These are phyloP conservation scores for Craseonycteris thonglongyai DNA, from an alignment of 2,113 vertebrate species.

Conservation along the genomic window DNA sequence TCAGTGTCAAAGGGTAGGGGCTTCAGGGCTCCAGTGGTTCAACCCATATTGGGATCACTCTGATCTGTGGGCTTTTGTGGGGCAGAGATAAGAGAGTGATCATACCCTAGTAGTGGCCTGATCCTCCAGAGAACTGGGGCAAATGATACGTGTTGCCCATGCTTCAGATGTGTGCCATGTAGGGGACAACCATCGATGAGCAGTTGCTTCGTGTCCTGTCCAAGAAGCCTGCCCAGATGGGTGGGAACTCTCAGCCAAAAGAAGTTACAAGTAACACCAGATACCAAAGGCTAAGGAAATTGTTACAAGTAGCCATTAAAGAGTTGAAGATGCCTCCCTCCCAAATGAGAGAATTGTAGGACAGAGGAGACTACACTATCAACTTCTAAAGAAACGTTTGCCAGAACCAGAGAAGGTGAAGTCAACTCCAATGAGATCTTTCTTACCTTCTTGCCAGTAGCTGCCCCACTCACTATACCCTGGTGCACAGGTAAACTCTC, in stretches of 20 bases:
- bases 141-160: neutral
- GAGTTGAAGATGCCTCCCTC: neutral
- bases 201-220: neutral
- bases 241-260: neutral
- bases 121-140: neutral
- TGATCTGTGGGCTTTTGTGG: neutral
- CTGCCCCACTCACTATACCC: neutral
- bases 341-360: neutral
- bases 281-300: neutral
- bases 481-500: neutral
- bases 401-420: neutral
- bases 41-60: neutral
- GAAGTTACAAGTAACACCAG: neutral
- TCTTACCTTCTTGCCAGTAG: neutral
- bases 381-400: neutral
- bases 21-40: neutral
- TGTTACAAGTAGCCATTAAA: neutral
- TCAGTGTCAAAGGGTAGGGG: neutral
- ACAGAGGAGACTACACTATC: neutral
- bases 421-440: neutral
- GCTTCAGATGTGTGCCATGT: neutral
- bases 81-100: neutral
- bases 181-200: neutral
- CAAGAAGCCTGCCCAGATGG: neutral
- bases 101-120: neutral